These are phyloP conservation scores for Mustelus asterias DNA, from an alignment of 2,113 vertebrate species.

Conservation along the genomic window DNA sequence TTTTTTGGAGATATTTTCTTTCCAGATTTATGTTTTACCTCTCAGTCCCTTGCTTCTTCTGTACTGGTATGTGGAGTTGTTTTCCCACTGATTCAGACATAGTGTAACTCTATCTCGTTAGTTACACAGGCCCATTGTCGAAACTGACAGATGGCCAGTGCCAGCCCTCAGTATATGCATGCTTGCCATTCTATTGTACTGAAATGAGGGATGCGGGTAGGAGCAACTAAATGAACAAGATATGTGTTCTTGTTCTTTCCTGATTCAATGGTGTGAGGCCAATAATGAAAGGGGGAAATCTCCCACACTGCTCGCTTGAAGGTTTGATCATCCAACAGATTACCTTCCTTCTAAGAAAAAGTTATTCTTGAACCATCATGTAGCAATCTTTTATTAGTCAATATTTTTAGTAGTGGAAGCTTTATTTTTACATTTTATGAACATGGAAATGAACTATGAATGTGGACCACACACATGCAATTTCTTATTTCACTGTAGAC, in stretches of 20 bases:
- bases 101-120: neutral
- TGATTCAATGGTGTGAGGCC: conserved; percentile 41
- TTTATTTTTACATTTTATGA: neutral
- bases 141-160: neutral
- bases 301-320: neutral
- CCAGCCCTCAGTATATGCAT: fast-evolving
- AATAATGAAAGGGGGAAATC: neutral
- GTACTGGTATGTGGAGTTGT: neutral
- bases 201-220: conserved; percentile 41
- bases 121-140: neutral
- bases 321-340: conserved; percentile 11
- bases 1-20: neutral
- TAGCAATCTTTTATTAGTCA: neutral
- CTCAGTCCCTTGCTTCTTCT: neutral
- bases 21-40: neutral
- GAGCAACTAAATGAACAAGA: conserved; percentile 42
- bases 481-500: neutral
- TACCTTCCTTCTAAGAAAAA: neutral
- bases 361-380: conserved; percentile 1
- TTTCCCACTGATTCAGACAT: neutral
- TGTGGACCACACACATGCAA: conserved; percentile 6
- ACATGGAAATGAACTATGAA: neutral
- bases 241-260: conserved; percentile 42
- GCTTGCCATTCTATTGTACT: conserved; percentile 40
- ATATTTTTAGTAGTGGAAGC: neutral